phyloP scores from a whole-genome alignment of 2,797 vertebrate genomes.

The Chrysolophus pictus region DNA sequence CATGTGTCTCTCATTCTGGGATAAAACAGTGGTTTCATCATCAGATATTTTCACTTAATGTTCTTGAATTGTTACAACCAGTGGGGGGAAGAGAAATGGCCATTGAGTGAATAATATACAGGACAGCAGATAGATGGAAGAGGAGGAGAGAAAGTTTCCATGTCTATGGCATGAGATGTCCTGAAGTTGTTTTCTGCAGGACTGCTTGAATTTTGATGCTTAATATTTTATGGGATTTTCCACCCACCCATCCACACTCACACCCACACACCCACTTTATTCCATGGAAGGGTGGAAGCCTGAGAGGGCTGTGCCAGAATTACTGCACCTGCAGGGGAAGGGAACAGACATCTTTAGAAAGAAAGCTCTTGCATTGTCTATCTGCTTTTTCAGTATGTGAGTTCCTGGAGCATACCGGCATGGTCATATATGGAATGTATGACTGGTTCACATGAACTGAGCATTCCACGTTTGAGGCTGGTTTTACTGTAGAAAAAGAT shows the following conservation, averaged over 20 bases:
- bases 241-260: neutral
- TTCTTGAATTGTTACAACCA: neutral
- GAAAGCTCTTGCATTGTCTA: neutral
- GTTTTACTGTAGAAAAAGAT: neutral
- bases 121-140: neutral
- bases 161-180: neutral
- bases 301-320: neutral
- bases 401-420: neutral
- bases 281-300: neutral
- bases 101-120: neutral
- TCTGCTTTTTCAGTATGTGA: neutral
- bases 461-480: neutral
- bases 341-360: neutral
- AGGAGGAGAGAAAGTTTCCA: neutral
- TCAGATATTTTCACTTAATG: neutral
- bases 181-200: neutral
- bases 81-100: neutral
- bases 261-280: neutral
- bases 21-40: neutral
- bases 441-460: neutral
- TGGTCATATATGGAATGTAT: neutral
- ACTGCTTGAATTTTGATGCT: constrained; percentile 9
- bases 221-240: constrained; percentile 38
- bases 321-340: neutral
- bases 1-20: neutral